These are phyloP conservation scores for Perodicticus potto DNA, from an alignment of 2,797 vertebrate species.

Conservation along the genomic window DNA sequence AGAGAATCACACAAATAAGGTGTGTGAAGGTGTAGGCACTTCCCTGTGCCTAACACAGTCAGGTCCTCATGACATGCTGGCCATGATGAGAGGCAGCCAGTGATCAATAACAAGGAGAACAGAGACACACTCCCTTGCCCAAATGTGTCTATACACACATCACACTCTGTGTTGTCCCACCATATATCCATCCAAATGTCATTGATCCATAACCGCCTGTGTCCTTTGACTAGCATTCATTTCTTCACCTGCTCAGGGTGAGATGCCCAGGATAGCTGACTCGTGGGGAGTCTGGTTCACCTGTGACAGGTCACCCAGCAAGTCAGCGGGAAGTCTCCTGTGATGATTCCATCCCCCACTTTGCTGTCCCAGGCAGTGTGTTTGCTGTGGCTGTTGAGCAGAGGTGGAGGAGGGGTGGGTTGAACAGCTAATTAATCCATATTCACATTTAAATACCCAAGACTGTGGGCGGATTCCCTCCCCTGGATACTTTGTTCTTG, in stretches of 20 bases:
- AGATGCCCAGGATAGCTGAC: neutral
- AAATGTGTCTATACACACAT: neutral
- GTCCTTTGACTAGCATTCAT: neutral
- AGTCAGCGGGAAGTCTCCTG: neutral
- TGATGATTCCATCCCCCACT: neutral
- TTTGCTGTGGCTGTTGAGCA: neutral
- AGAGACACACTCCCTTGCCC: neutral
- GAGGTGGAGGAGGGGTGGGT: neutral
- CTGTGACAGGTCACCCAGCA: neutral
- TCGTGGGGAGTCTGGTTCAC: slow-evolving; percentile 38
- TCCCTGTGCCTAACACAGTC: neutral
- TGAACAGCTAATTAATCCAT: slow-evolving; percentile 85
- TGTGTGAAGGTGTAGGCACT: neutral
- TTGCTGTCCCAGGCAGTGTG: neutral
- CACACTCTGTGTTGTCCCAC: neutral
- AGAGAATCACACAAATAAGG: neutral
- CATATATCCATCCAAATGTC: neutral
- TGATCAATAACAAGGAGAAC: neutral
- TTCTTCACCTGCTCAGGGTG: slow-evolving; percentile 31
- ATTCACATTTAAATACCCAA: slow-evolving; percentile 86
- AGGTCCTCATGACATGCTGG: neutral
- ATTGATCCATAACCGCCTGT: neutral
- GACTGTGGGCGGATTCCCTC: slow-evolving; percentile 81
- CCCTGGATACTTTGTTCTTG: slow-evolving; percentile 74
- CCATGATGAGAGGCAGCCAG: neutral